Percentiles rank a stretch among this genome's conserved stretches.
Evolutionary conservation across 1,140 invertebrate species (phyloP).

Genomic region (Apis cerana): DNA sequence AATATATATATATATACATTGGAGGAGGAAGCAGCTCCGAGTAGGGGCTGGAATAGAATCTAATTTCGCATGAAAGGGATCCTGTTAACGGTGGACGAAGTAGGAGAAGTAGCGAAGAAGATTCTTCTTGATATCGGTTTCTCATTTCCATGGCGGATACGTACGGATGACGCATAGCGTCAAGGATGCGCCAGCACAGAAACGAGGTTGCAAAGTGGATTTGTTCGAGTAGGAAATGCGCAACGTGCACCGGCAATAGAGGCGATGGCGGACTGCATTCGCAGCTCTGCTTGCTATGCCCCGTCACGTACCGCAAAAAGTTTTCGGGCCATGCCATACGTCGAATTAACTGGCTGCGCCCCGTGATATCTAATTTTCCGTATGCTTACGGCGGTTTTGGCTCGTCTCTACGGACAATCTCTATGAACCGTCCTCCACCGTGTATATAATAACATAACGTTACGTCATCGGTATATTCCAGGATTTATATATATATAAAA

Average conservation of each 20-base stretch:
- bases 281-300: slow-evolving; percentile 44
- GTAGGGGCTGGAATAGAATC: slow-evolving; percentile 27
- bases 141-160: slow-evolving; percentile 41
- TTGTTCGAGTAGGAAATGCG: slow-evolving; percentile 61
- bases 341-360: slow-evolving; percentile 57
- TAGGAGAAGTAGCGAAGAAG: slow-evolving; percentile 18
- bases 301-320: slow-evolving; percentile 62
- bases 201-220: slow-evolving; percentile 59
- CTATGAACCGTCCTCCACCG: not conserved
- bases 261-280: slow-evolving; percentile 37
- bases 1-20: too few species aligned
- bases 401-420: too few species aligned
- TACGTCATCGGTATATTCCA: too few species aligned
- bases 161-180: slow-evolving; percentile 57
- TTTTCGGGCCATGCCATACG: slow-evolving; percentile 48
- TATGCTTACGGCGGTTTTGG: slow-evolving; percentile 41
- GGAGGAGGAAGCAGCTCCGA: not conserved
- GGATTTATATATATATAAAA: too few species aligned
- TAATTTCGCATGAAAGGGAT: slow-evolving; percentile 56
- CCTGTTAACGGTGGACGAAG: slow-evolving; percentile 40
- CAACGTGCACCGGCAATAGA: slow-evolving; percentile 34
- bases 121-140: slow-evolving; percentile 32
- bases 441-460: not conserved
- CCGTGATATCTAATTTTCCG: slow-evolving; percentile 55
- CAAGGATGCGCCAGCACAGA: slow-evolving; percentile 54